Conservation (phyloP, 2,113 vertebrate species). For the Cynocephalus volans region DNA sequence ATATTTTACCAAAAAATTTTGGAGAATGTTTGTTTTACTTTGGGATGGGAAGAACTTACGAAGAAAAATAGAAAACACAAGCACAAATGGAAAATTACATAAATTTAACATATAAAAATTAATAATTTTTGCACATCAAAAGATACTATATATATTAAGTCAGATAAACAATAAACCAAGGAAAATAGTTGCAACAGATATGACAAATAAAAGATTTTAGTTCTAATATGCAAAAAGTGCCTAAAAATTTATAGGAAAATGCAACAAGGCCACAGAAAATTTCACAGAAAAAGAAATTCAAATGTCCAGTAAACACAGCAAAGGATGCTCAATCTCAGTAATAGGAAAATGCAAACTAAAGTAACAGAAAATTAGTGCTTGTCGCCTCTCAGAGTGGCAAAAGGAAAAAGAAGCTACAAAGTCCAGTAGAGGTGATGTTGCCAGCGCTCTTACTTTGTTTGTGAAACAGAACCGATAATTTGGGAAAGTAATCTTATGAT, state of each 20-base stretch:
- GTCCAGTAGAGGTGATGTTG: neutral
- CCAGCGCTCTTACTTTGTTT: neutral
- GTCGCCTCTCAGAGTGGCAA: neutral
- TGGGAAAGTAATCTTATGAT: neutral
- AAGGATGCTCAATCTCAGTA: neutral
- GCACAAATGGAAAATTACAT: neutral
- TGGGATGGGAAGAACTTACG: neutral
- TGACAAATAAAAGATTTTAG: neutral
- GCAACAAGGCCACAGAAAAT: neutral
- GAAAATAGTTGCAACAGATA: neutral
- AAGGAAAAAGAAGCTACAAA: neutral
- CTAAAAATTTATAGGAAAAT: neutral
- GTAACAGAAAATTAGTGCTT: neutral
- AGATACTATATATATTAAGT: neutral
- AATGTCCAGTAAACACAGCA: neutral
- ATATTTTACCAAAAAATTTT: neutral
- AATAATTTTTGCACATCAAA: neutral
- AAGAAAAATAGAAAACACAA: neutral
- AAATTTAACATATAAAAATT: neutral
- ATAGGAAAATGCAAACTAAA: neutral
- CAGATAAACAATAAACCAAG: neutral
- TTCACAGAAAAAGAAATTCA: neutral
- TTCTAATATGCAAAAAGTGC: neutral
- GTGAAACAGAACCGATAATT: neutral
- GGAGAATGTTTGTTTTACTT: neutral